Percentiles rank a stretch among this genome's conserved stretches.
These are phyloP conservation scores for Teleogryllus occipitalis DNA, from an alignment of 1,140 invertebrate genomes.

Conservation along the genomic window DNA sequence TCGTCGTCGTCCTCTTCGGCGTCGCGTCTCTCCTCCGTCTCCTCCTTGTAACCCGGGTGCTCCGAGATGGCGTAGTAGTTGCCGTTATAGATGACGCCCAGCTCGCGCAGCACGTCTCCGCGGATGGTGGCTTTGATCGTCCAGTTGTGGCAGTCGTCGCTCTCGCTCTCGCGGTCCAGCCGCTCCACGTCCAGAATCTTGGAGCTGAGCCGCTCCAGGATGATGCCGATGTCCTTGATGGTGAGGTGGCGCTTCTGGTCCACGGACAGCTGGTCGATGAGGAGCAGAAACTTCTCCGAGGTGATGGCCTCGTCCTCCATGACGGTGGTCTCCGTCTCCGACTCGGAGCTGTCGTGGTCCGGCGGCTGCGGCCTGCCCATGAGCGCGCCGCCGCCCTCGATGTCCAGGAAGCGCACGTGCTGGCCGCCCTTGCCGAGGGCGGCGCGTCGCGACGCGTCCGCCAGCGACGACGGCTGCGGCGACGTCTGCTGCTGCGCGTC, in stretches of 20 bases:
- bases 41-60: slow-evolving; percentile 83
- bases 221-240: slow-evolving; percentile 91
- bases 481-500: slow-evolving; percentile 63
- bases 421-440: slow-evolving; percentile 45
- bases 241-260: slow-evolving; percentile 84
- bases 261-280: slow-evolving; percentile 84
- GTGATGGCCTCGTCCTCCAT: slow-evolving; percentile 81
- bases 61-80: slow-evolving; percentile 92
- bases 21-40: slow-evolving; percentile 70
- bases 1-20: slow-evolving; percentile 72
- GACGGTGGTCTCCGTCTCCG: slow-evolving; percentile 84
- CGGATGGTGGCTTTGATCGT: slow-evolving; percentile 87
- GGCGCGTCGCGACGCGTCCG: slow-evolving; percentile 41
- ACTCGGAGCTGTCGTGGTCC: slow-evolving; percentile 67
- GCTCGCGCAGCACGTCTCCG: slow-evolving; percentile 77
- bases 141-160: slow-evolving; percentile 89
- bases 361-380: slow-evolving; percentile 25
- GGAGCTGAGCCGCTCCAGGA: slow-evolving; percentile 80
- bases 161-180: slow-evolving; percentile 80
- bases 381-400: slow-evolving; percentile 44
- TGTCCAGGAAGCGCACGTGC: slow-evolving; percentile 67
- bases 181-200: slow-evolving; percentile 90
- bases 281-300: slow-evolving; percentile 81
- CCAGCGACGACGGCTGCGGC: slow-evolving; percentile 41
- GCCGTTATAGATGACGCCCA: slow-evolving; percentile 90